Evolutionary conservation across 2,888 invertebrate species (phyloP), one percentile per base, ranked within the genome.

Genomic region (Laspeyria flexula): DNA sequence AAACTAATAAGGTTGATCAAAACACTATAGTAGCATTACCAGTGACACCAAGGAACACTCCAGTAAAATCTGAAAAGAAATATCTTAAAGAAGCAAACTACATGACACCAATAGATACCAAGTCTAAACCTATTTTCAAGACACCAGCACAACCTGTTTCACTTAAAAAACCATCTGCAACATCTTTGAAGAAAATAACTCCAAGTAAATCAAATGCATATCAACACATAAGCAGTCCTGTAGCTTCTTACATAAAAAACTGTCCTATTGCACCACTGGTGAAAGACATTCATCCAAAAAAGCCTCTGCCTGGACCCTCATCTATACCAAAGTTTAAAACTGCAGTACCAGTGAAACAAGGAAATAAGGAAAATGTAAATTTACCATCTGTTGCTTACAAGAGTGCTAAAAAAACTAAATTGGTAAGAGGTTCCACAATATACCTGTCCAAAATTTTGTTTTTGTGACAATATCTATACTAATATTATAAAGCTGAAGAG

Each of bases 221-320:
- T 60, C 73, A 85, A 50, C 81, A 90, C 50, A 82, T 90, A 27
- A 63, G 71, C 18, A 90, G 90, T 69, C 90, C 90, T 35, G 78
- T 90, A 27, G 88, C 88, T 31, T 76, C 81, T 43, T 90, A 90
- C 37, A 90, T 90, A 5, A 86, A 84, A 25, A 79, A 85, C 25
- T 68, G 79, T 27, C 85, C 88, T 2, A 79, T 81, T 64, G 79
- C 71, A 16, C 84, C 86, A 45, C 60, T 87, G 18, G 59, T 88
- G 0, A 83, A 80, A 68, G 76, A 85, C 73, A 75, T 90, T 0
- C 73, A 75, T 30, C 86, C 85, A n/a, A 80, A 75, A 33, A 88
- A 82, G 56, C 81, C 83, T 21, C 62, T 86, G 25, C 72, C 74
- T 45, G 74, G 74, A 1, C 21, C 63, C 30, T 83, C 87, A 38